Percentiles rank a stretch among this genome's conserved stretches.
phyloP scores from a whole-genome alignment of 2,113 vertebrate genomes.

The Athene noctua region DNA sequence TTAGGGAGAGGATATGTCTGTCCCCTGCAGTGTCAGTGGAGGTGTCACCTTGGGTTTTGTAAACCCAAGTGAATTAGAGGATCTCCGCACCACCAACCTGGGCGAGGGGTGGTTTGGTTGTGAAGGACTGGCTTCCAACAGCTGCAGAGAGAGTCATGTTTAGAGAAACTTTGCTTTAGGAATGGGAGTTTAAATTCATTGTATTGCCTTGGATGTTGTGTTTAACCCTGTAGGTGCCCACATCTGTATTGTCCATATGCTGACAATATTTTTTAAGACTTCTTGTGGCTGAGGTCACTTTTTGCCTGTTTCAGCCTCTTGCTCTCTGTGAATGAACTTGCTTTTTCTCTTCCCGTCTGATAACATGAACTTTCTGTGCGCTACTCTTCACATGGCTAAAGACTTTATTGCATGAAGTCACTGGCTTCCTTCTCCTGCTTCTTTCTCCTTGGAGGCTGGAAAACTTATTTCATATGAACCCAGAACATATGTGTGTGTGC shows the following conservation, averaged over 20 bases:
- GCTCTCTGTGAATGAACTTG: neutral
- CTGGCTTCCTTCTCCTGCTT: neutral
- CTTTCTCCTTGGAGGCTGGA: neutral
- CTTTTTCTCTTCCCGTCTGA: neutral
- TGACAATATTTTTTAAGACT: neutral
- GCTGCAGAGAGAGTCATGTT: neutral
- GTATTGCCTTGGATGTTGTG: neutral
- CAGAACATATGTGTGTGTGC: neutral
- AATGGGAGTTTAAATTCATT: neutral
- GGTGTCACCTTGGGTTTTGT: neutral
- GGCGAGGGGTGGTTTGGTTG: neutral
- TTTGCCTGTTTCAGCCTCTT: neutral
- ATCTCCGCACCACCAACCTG: neutral
- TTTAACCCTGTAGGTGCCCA: neutral
- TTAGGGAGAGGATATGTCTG: neutral
- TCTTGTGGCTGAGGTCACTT: neutral
- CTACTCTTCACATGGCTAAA: neutral
- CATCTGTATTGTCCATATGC: neutral
- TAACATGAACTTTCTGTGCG: neutral
- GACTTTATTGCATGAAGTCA: neutral
- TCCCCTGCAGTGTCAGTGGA: neutral
- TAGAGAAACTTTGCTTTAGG: neutral
- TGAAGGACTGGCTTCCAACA: neutral
- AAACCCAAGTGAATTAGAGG: neutral
- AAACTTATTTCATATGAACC: neutral